phyloP scores from a whole-genome alignment of 2,113 vertebrate species.

The Catagonus wagneri region DNA sequence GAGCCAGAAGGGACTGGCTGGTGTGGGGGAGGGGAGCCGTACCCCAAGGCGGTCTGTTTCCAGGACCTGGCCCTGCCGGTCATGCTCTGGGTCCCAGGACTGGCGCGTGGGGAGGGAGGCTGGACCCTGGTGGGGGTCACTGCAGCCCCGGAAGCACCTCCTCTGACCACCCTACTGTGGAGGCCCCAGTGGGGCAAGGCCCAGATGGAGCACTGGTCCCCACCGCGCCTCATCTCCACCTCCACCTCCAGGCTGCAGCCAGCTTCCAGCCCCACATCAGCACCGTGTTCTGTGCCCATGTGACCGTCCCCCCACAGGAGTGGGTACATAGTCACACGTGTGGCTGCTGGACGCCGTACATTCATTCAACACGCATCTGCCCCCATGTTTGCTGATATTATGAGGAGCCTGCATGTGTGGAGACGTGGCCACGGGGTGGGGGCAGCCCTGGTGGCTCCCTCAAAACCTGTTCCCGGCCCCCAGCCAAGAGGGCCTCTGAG shows the following conservation, averaged over 20 bases:
- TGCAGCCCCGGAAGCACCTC: background rate
- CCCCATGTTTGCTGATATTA: background rate
- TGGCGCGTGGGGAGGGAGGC: background rate
- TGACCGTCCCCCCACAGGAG: no score
- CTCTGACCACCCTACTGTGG: background rate
- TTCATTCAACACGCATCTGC: background rate
- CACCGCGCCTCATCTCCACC: background rate
- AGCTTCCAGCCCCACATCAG: no score
- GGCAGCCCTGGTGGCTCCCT: background rate
- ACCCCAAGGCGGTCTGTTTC: background rate
- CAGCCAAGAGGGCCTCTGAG: no score
- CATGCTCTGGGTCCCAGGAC: background rate
- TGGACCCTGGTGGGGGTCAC: background rate
- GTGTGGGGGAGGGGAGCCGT: fast-evolving
- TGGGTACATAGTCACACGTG: background rate
- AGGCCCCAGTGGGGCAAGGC: background rate
- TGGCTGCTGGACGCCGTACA: background rate
- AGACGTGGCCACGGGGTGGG: fast-evolving
- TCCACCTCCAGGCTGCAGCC: no score
- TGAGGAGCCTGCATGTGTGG: fast-evolving
- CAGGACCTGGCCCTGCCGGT: background rate
- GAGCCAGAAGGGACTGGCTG: background rate
- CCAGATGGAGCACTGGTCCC: no score
- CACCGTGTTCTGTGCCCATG: fast-evolving
- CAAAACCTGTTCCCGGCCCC: background rate